Evolutionary conservation across 2,113 vertebrate genomes (phyloP), one percentile per base, ranked within the genome.

Genomic region (Coptodon bakossiorum): DNA sequence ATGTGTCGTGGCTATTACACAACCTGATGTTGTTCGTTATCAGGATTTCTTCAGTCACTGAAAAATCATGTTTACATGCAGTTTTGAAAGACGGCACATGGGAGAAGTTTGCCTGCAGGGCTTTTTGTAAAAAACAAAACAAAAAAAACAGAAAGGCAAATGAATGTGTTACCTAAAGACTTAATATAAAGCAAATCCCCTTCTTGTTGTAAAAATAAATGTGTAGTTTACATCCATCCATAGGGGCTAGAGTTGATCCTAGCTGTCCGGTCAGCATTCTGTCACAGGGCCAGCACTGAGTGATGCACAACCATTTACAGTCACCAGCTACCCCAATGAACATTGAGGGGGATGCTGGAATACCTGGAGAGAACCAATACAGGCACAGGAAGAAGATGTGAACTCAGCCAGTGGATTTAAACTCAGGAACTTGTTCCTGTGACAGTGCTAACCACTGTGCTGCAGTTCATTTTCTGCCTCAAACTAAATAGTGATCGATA

Each of bases 171-270:
- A 22, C n/a, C n/a, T 43, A 14, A 71, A 40, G 12, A 1, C 66
- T n/a, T 71, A 24, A 43, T 71, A 16, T 71, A 71, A 1, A 24
- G 36, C n/a, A 71, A 71, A 71, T 43, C 7, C 36, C n/a, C 36
- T 16, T 71, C n/a, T 45, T 12, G 5, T 45, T 13, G 12, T 40
- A 43, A 71, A 71, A 71, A 43, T 43, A 71, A 71, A 6, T 14
- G 38, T 43, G n/a, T 71, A 71, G 36, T 1, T 71, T 71, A 43
- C 3, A 0, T 8, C 66, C 13, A 16, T 9, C 66, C n/a, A 24
- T 71, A 71, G 3, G n/a, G 66, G 3, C 66, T 43, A 43, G 66
- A 43, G 66, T 1, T 24, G 43, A 40, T 71, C n/a, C 36, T 14
- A 24, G 66, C 22, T 45, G 68, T 48, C 9, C 6, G 0, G 22